A percentile compares a stretch with the other conserved stretches of the same genome.
Conservation (phyloP, 92 coral and sea anemone genomes). For the Actinernus sp. region DNA sequence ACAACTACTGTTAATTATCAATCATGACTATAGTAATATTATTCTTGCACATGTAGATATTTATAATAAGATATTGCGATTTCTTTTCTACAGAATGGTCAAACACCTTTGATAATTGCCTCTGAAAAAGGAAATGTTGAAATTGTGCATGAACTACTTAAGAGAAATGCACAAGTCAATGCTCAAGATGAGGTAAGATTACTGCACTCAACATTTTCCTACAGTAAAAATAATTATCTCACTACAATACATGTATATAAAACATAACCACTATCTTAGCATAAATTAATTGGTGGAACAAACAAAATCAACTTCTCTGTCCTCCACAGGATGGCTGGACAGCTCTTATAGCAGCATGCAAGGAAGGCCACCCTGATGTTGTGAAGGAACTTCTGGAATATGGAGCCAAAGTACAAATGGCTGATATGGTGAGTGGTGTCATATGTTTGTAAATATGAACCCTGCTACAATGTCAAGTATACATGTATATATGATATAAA, state of each 20-base stretch:
- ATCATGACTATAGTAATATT: no score
- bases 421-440: slow-evolving; percentile 81
- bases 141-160: slow-evolving; percentile 87
- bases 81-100: slow-evolving; percentile 75
- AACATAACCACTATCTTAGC: no score
- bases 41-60: no score
- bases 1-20: no score
- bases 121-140: slow-evolving; percentile 83
- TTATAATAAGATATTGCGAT: no score
- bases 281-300: no score
- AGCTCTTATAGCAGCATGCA: slow-evolving; percentile 91
- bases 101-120: slow-evolving; percentile 85
- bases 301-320: no score
- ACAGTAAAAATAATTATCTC: background rate
- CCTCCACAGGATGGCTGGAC: slow-evolving; percentile 98
- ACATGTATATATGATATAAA: background rate
- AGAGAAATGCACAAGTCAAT: slow-evolving; percentile 86
- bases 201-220: no score
- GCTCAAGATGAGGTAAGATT: slow-evolving; percentile 88
- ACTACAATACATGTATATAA: background rate
- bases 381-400: slow-evolving; percentile 82
- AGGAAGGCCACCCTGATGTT: slow-evolving; percentile 83
- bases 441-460: background rate
- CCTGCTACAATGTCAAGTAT: background rate
- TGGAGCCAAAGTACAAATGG: slow-evolving; percentile 86